A percentile compares a stretch with the other conserved stretches of the same genome.
These are phyloP conservation scores for Chroicocephalus ridibundus DNA, from an alignment of 2,113 vertebrate genomes.

Conservation along the genomic window DNA sequence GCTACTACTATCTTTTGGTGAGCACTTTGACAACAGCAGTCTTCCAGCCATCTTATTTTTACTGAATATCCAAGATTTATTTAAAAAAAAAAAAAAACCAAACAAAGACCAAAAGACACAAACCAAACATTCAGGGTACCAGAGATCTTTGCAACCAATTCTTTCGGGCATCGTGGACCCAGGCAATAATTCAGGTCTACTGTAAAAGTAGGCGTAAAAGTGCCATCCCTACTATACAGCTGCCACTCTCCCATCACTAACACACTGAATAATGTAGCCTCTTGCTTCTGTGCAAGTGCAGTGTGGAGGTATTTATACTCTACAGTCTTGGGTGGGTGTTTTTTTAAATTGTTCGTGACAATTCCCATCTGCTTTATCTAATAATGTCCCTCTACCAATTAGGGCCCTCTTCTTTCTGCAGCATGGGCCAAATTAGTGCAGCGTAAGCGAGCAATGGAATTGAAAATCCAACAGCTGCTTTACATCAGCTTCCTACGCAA, in stretches of 20 bases:
- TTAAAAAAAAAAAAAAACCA: not conserved
- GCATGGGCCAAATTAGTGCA: not conserved
- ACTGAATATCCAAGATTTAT: not conserved
- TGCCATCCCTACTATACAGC: not conserved
- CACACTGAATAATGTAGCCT: not conserved
- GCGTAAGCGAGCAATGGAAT: not conserved
- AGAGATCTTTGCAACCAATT: not conserved
- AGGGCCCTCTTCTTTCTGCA: not conserved
- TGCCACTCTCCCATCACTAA: not conserved
- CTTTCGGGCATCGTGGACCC: not conserved
- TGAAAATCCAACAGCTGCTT: slow-evolving; percentile 11
- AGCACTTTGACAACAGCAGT: not conserved
- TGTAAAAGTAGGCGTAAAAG: not conserved
- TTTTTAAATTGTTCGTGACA: not conserved
- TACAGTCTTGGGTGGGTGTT: not conserved
- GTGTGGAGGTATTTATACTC: not conserved
- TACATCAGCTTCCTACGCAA: slow-evolving; percentile 1
- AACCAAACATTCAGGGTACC: not conserved
- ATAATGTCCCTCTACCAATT: not conserved
- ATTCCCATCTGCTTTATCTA: slow-evolving; percentile 23
- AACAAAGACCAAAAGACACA: not conserved
- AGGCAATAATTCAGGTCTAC: not conserved
- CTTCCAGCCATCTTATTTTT: not conserved
- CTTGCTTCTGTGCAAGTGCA: not conserved
- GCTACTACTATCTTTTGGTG: not conserved